phyloP scores from a whole-genome alignment of 35 echinoderm and acorn worm species.

The Ptychodera flava region DNA sequence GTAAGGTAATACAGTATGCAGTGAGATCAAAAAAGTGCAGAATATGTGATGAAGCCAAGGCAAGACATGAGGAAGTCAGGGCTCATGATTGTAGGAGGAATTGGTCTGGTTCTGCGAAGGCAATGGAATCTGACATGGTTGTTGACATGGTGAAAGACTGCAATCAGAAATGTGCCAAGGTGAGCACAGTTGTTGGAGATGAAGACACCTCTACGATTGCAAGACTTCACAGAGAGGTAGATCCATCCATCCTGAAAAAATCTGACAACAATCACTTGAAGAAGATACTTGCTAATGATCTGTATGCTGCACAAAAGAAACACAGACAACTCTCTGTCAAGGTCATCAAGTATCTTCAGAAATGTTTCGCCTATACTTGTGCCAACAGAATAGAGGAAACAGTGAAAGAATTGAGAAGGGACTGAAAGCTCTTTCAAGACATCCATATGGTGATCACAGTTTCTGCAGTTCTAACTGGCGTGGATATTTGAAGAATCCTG shows the following conservation, averaged over 20 bases:
- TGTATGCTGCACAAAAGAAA: not conserved
- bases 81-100: not conserved
- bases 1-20: not conserved
- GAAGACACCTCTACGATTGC: not conserved
- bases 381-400: not conserved
- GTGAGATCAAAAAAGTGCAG: not conserved
- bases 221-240: not conserved
- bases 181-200: not conserved
- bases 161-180: not conserved
- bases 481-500: not conserved
- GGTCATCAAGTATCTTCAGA: not conserved
- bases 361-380: not conserved
- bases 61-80: not conserved
- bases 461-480: not conserved
- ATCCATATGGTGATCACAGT: not conserved
- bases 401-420: not conserved
- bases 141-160: not conserved
- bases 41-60: not conserved
- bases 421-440: not conserved
- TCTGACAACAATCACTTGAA: not conserved
- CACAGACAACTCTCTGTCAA: not conserved
- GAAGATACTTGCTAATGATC: not conserved
- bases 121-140: not conserved
- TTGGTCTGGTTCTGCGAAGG: not conserved
- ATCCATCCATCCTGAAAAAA: not conserved